Evolutionary conservation across 2,113 vertebrate genomes (phyloP), one percentile per base, ranked within the genome.

Genomic region (Megalops atlanticus): DNA sequence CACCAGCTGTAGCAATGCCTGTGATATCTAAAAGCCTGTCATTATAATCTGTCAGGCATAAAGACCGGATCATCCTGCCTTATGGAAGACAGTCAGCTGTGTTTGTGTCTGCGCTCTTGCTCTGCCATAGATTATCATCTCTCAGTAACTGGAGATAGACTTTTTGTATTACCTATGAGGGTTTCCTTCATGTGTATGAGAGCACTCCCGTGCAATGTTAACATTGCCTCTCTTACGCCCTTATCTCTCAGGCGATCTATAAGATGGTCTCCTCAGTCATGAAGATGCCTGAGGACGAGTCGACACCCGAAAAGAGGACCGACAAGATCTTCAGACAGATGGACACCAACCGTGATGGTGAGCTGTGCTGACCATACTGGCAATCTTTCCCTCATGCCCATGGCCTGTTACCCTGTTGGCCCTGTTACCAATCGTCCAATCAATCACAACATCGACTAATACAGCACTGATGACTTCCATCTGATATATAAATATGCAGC

Each of bases 191-290:
- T 35, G 54, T 39, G 39, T 33, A 4, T 71, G 69, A 15, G 69
- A 7, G 21, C 4, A 24, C 24, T 4, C 18, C 3, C 38, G 39
- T 16, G 41, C n/a, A 27, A 31, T 64, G n/a, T 1, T n/a, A 12
- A 49, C 2, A 2, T 4, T 38, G 1, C 27, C 77, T 35, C 35
- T 12, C 71, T 27, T 80, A 0, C 5, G 76, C 10, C 77, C 15
- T 82, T 39, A 83, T 52, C 39, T 36, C 58, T 78, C 90, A 99
- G 98, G 98, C 98, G 10, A 99, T 99, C 91, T 99, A 99, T 89
- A 99, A 97, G 91, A 99, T 99, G 98, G 98, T 99, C 83, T 99
- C 98, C 49, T 98, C 98, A 0, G 98, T 99, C 80, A 99, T 99
- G 98, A 99, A 99, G 93, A 99, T 99, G 98, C 98, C 98, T 0